Evolutionary conservation across 2,113 vertebrate genomes (phyloP), one percentile per base, ranked within the genome.

Genomic region (Acrocephalus arundinaceus): DNA sequence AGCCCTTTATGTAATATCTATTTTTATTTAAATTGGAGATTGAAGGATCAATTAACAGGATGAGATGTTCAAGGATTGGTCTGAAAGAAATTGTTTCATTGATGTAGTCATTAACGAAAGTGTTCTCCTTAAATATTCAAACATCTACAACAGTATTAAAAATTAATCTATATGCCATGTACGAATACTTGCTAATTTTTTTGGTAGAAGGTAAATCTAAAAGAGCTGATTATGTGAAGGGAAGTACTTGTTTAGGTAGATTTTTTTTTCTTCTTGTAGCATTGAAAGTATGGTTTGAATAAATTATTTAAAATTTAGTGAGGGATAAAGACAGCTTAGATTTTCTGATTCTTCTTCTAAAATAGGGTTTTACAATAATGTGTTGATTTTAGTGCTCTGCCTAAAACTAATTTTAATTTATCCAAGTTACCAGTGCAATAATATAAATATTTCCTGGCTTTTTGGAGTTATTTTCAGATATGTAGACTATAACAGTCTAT

Each of bases 1-100:
- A 96, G 70, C 27, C 11, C 23, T 89, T 95, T 89, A 78, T 70
- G 81, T 89, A 89, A 54, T 74, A 94, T 65, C 83, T 96, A 58
- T 92, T 96, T 97, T 90, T 81, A 92, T 94, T 84, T 59, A 90
- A 78, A 88, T 91, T 85, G 82, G 68, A 55, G 86, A 91, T 39
- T 52, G 48, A 82, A 18, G 43, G 81, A 85, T 96, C 54, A 89
- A 73, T 35, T 89, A 92, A 88, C 2, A 46, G 61, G 70, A 92
- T 68, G 89, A 94, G 93, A 91, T 68, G 70, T 80, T 89, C 22
- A 90, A 75, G 16, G 88, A 95, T 48, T 94, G 88, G 96, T 91
- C 77, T 93, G 81, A 58, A 76, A 86, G 59, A 94, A 96, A 73
- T 68, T 0, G 9, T 81, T 95, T 39, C 48, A 74, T 81, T 85